phyloP scores from a whole-genome alignment of 2,797 vertebrate species.

The Chelon labrosus region DNA sequence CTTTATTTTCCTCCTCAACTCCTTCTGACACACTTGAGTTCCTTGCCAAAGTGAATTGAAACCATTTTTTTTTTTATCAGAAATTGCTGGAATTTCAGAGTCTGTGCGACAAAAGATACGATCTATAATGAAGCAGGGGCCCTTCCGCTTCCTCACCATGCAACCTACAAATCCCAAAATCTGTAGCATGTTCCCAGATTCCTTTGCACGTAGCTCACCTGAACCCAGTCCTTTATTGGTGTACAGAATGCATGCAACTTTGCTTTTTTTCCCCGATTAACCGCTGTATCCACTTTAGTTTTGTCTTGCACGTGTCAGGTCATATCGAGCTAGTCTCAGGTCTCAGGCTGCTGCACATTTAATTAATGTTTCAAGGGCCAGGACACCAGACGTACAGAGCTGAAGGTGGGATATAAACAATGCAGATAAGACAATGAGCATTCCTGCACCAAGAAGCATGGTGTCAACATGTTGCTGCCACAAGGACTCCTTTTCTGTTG shows the following conservation, averaged over 20 bases:
- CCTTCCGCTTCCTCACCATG: background rate
- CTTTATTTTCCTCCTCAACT: conserved; percentile 22
- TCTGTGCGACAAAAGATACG: conserved; percentile 11
- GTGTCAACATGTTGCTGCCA: background rate
- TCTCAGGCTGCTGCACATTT: conserved; percentile 16
- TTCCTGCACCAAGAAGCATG: background rate
- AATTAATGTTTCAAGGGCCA: conserved; percentile 22
- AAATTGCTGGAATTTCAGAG: conserved; percentile 17
- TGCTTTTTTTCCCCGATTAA: conserved; percentile 3
- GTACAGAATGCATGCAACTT: background rate
- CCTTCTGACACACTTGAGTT: conserved; percentile 38
- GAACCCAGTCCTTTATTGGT: background rate
- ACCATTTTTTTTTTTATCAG: conserved; percentile 12
- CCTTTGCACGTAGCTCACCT: background rate
- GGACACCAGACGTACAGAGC: conserved; percentile 18
- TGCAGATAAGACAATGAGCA: conserved; percentile 2
- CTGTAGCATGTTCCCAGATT: background rate
- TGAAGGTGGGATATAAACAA: conserved; percentile 25
- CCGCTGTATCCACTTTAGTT: background rate
- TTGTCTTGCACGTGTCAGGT: conserved; percentile 19
- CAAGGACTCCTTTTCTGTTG: conserved; percentile 9
- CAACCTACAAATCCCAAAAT: conserved; percentile 7
- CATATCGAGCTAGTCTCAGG: background rate
- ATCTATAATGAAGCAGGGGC: conserved; percentile 16
- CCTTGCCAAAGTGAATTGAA: conserved; percentile 26